Evolutionary conservation across 2,888 invertebrate species (phyloP).

Genomic region (Mimumesa dahlbomi): DNA sequence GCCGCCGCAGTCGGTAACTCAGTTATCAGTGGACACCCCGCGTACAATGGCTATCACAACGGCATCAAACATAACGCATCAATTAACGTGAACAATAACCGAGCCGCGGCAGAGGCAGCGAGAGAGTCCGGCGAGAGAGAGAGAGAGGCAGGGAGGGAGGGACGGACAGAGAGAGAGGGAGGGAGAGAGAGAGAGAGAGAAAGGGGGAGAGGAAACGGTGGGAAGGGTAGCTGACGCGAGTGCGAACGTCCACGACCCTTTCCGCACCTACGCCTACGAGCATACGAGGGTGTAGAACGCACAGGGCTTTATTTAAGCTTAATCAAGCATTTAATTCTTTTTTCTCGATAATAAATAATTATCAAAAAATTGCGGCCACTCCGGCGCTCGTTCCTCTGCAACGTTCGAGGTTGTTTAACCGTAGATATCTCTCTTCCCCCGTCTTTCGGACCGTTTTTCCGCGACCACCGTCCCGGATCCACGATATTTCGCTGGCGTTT

Average conservation of each 20-base stretch:
- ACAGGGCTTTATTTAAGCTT: too few species aligned
- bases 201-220: slow-evolving; percentile 5
- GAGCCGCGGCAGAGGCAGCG: slow-evolving; percentile 67
- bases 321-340: too few species aligned
- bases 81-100: slow-evolving; percentile 81
- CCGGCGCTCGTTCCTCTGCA: not conserved
- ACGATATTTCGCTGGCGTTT: slow-evolving; percentile 4
- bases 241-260: slow-evolving; percentile 44
- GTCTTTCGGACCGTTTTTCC: too few species aligned
- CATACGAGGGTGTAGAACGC: slow-evolving; percentile 25
- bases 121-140: slow-evolving; percentile 26
- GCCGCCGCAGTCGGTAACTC: slow-evolving; percentile 80
- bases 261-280: slow-evolving; percentile 21
- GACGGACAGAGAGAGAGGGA: slow-evolving; percentile 11
- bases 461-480: slow-evolving; percentile 1
- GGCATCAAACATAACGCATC: slow-evolving; percentile 81
- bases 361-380: too few species aligned
- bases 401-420: too few species aligned
- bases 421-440: too few species aligned
- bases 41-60: slow-evolving; percentile 80
- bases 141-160: too few species aligned
- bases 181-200: slow-evolving; percentile 7
- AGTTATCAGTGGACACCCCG: slow-evolving; percentile 80
- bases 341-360: too few species aligned
- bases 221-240: slow-evolving; percentile 34